Conservation (phyloP, 2,888 invertebrate species). For the Doris montereyensis region DNA sequence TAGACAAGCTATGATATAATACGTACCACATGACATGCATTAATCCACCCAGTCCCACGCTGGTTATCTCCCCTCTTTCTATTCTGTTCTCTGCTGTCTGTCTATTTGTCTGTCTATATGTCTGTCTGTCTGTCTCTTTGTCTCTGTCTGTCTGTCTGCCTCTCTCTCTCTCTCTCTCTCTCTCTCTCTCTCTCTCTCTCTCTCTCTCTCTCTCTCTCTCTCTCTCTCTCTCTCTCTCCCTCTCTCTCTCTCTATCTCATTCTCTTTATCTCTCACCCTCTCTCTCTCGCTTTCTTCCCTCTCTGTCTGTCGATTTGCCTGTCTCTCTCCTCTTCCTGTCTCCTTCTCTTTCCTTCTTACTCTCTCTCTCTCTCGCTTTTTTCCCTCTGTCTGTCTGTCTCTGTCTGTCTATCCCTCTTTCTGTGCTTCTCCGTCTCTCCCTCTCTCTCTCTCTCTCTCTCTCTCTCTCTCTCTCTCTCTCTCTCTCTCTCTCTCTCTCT, state of each 20-base stretch:
- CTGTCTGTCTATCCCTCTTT: constrained; percentile 16
- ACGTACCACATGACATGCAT: too few species aligned
- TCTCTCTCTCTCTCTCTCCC: not conserved
- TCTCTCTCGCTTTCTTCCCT: not conserved
- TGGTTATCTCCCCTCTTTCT: not conserved
- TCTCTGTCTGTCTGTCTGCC: too few species aligned
- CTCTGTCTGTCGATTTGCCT: not conserved
- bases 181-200: not conserved
- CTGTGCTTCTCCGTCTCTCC: too few species aligned
- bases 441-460: too few species aligned
- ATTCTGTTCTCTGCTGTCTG: too few species aligned
- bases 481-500: too few species aligned
- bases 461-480: too few species aligned
- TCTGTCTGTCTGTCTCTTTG: too few species aligned
- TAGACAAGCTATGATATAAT: too few species aligned
- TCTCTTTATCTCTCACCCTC: not conserved
- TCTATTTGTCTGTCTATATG: too few species aligned
- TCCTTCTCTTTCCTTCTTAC: not conserved
- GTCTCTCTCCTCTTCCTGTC: not conserved
- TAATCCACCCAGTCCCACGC: too few species aligned
- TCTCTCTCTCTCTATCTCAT: not conserved
- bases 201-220: constrained; percentile 1
- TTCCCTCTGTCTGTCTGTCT: constrained; percentile 10
- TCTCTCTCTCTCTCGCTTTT: not conserved
- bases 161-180: constrained; percentile 8